A percentile compares a stretch with the other conserved stretches of the same genome.
These are phyloP conservation scores for Semnornis frantzii DNA, from an alignment of 2,113 vertebrate species.

Conservation along the genomic window DNA sequence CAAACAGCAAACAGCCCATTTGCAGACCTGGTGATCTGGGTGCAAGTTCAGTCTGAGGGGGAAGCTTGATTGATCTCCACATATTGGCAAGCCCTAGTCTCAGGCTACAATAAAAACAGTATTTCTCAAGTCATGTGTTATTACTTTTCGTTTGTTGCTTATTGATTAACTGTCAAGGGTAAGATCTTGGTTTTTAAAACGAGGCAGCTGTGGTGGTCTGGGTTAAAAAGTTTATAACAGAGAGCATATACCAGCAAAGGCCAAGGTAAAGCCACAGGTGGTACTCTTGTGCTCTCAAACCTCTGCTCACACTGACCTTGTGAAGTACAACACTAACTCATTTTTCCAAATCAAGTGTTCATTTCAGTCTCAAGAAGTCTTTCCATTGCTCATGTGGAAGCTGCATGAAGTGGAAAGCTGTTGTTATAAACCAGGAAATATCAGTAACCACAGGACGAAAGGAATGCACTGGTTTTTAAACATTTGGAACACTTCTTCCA, in stretches of 20 bases:
- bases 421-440: background rate
- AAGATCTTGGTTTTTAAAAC: slow-evolving; percentile 65
- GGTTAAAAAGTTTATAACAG: background rate
- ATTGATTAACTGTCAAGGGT: slow-evolving; percentile 76
- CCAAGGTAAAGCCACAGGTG: background rate
- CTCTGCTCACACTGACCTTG: background rate
- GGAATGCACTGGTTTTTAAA: background rate
- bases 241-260: background rate
- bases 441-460: background rate
- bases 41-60: slow-evolving; percentile 4
- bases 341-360: background rate
- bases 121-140: slow-evolving; percentile 70
- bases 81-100: slow-evolving; percentile 48
- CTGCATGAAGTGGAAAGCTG: background rate
- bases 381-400: background rate
- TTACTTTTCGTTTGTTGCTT: slow-evolving; percentile 75
- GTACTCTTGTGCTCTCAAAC: background rate
- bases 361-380: background rate
- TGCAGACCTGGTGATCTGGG: slow-evolving; percentile 42
- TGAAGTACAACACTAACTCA: background rate
- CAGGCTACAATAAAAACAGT: slow-evolving; percentile 63
- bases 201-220: slow-evolving; percentile 43
- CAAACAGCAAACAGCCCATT: background rate
- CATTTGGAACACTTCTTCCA: background rate
- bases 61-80: slow-evolving; percentile 66